These are phyloP conservation scores for Atta cephalotes DNA, from an alignment of 1,140 invertebrate species.

Conservation along the genomic window DNA sequence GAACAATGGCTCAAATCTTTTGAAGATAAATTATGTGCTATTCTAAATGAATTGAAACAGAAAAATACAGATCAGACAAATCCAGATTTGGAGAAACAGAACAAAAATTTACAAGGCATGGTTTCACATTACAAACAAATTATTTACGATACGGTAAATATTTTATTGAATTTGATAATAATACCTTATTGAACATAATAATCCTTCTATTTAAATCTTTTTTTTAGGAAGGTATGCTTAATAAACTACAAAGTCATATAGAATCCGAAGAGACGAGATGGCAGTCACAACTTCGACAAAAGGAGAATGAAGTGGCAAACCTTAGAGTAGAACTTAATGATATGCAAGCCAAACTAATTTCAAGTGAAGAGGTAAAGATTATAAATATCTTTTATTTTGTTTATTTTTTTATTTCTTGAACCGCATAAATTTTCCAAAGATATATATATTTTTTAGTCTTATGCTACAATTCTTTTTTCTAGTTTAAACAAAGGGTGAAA, in stretches of 20 bases:
- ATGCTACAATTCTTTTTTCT: slow-evolving; percentile 13
- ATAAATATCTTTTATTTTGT: not conserved
- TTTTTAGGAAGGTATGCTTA: slow-evolving; percentile 89
- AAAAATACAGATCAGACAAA: slow-evolving; percentile 60
- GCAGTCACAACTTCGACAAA: slow-evolving; percentile 88
- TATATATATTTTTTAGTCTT: not conserved
- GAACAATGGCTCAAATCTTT: slow-evolving; percentile 87
- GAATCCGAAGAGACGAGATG: slow-evolving; percentile 90
- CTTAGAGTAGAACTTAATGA: slow-evolving; percentile 86
- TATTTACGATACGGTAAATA: slow-evolving; percentile 91
- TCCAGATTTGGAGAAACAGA: slow-evolving; percentile 86
- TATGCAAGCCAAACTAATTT: slow-evolving; percentile 75
- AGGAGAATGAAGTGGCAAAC: slow-evolving; percentile 88
- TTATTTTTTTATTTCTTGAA: no score
- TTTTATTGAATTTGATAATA: slow-evolving; percentile 39
- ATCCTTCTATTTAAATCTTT: not conserved
- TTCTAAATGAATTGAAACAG: slow-evolving; percentile 74
- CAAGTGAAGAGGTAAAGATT: slow-evolving; percentile 70
- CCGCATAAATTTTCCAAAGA: not conserved
- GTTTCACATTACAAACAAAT: slow-evolving; percentile 91
- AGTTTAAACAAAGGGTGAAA: slow-evolving; percentile 76
- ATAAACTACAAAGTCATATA: slow-evolving; percentile 90
- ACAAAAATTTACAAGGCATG: slow-evolving; percentile 88
- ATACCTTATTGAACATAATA: not conserved
- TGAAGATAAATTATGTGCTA: slow-evolving; percentile 83